Percentiles rank a stretch among this genome's conserved stretches.
These are phyloP conservation scores for Ptychadena robeensis DNA, from an alignment of 2,797 vertebrate species.

Conservation along the genomic window DNA sequence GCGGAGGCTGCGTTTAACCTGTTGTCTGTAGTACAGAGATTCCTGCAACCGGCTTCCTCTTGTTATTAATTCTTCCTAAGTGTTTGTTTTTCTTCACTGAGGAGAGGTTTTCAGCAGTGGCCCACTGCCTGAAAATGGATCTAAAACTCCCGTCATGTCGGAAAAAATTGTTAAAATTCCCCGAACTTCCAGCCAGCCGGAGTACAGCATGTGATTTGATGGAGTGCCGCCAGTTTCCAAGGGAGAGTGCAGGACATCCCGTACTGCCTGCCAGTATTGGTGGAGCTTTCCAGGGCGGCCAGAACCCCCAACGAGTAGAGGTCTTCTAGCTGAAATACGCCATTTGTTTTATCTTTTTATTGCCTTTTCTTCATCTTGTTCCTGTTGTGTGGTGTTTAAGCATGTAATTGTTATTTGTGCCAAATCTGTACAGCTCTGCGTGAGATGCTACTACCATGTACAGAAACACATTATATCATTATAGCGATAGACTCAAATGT, in stretches of 20 bases:
- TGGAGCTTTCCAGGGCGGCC: no score
- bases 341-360: no score
- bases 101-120: neutral
- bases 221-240: neutral
- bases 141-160: neutral
- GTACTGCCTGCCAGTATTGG: neutral
- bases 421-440: no score
- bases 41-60: no score
- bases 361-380: no score
- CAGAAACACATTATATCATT: no score
- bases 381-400: no score
- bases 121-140: neutral
- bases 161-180: neutral
- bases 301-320: neutral
- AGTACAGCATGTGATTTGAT: neutral
- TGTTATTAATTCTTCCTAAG: neutral
- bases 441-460: no score
- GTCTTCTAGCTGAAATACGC: no score
- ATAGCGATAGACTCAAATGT: no score
- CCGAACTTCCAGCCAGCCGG: neutral
- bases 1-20: conserved; percentile 1
- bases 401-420: no score
- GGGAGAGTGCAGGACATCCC: neutral
- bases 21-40: neutral
- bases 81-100: no score